A percentile compares a stretch with the other conserved stretches of the same genome.
Conservation (phyloP, 37 sponge, comb jelly and placozoan genomes). For the Dysidea cf. avara region DNA sequence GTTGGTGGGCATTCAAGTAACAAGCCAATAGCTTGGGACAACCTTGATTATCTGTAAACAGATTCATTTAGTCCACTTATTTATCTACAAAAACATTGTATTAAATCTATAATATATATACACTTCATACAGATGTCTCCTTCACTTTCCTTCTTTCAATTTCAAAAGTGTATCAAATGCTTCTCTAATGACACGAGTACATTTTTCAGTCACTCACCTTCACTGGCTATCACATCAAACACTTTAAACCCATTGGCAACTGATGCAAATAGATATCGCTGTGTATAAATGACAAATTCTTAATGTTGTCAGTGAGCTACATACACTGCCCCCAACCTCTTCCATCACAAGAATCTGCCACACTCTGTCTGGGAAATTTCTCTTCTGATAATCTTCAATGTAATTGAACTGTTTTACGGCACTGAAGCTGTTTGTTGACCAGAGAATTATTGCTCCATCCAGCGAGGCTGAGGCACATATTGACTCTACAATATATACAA, state of each 20-base stretch:
- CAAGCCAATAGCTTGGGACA: constrained; percentile 54
- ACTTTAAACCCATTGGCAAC: constrained; percentile 49
- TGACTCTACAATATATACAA: constrained; percentile 10
- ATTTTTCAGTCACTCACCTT: constrained; percentile 44
- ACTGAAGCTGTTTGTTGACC: constrained; percentile 62
- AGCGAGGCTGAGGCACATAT: constrained; percentile 63
- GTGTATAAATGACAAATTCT: background rate
- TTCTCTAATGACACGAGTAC: too few species aligned
- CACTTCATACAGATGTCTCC: too few species aligned
- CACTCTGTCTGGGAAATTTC: background rate
- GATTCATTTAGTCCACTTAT: background rate
- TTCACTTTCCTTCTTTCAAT: too few species aligned
- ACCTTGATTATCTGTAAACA: constrained; percentile 26
- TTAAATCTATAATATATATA: too few species aligned
- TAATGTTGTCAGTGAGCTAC: background rate
- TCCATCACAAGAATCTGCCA: constrained; percentile 37
- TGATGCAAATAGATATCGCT: constrained; percentile 58
- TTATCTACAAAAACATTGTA: background rate
- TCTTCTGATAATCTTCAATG: background rate
- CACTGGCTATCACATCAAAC: constrained; percentile 55
- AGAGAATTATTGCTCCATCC: constrained; percentile 53
- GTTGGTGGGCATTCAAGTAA: constrained; percentile 39
- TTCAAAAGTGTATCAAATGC: too few species aligned
- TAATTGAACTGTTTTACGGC: constrained; percentile 62
- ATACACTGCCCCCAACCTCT: constrained; percentile 23